These are phyloP conservation scores for Drosophila ogumai DNA, from an alignment of 1,140 invertebrate genomes.

Conservation along the genomic window DNA sequence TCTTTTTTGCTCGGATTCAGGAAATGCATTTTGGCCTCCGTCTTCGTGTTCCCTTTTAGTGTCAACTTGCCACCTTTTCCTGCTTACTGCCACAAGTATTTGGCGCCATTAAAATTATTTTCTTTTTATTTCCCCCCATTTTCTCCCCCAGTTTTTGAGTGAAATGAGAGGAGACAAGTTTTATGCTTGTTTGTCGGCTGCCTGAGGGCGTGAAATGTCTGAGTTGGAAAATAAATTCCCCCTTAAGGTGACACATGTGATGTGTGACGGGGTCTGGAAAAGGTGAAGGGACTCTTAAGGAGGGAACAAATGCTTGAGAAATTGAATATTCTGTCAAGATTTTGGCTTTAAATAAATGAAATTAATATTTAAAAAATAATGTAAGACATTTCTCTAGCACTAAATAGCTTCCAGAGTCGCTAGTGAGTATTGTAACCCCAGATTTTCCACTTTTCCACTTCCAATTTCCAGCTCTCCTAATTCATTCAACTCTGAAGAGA, in stretches of 20 bases:
- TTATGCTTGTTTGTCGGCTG: conserved; percentile 53
- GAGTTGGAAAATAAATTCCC: conserved; percentile 36
- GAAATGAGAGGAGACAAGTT: conserved; percentile 55
- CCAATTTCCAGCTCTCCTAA: not conserved
- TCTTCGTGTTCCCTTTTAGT: conserved; percentile 41
- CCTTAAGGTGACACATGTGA: conserved; percentile 54
- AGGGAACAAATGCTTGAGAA: not conserved
- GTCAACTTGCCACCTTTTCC: conserved; percentile 38
- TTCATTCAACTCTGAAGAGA: not conserved
- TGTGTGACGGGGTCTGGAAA: conserved; percentile 1
- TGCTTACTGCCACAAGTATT: conserved; percentile 34
- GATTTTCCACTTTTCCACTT: not conserved
- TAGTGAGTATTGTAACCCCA: not conserved
- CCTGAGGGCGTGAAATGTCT: conserved; percentile 52
- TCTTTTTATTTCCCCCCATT: conserved; percentile 35
- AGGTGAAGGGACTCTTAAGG: conserved; percentile 9
- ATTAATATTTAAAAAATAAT: too few relatives aligned
- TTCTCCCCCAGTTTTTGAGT: conserved; percentile 9
- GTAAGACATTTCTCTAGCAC: not conserved
- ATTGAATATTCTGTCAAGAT: conserved; percentile 4
- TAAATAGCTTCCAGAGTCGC: too few relatives aligned
- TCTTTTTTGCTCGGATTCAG: conserved; percentile 32
- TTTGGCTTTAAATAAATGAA: not conserved
- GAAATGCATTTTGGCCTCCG: conserved; percentile 64
- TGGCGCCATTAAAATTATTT: conserved; percentile 59